Evolutionary conservation across 2,888 invertebrate genomes (phyloP).

Genomic region (Melikaiella ostensackeni): DNA sequence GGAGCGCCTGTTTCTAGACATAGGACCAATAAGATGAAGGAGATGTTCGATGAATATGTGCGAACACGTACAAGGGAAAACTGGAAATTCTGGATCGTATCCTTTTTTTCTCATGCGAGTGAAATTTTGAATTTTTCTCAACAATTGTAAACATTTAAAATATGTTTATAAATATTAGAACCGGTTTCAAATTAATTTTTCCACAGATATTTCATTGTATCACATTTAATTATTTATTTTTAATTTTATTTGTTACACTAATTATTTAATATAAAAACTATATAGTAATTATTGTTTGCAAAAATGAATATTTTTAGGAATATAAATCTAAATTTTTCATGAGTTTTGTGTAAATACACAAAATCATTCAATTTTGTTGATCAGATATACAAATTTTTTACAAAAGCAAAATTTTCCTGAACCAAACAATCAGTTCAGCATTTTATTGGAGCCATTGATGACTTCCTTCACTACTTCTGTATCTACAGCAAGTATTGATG

Average conservation of each 20-base stretch:
- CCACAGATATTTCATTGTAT: no score
- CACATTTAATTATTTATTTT: no score
- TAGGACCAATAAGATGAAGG: constrained; percentile 92
- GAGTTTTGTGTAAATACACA: neutral
- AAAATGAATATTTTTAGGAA: no score
- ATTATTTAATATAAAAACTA: no score
- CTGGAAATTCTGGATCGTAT: constrained; percentile 99
- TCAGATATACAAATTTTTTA: neutral
- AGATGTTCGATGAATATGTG: constrained; percentile 96
- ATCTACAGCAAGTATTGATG: constrained; percentile 93
- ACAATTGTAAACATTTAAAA: no score
- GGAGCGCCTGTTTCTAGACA: constrained; percentile 96
- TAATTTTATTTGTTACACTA: no score
- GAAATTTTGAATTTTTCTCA: neutral
- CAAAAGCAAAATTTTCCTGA: constrained; percentile 54
- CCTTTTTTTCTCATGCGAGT: constrained; percentile 78
- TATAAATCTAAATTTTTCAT: neutral
- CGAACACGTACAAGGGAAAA: constrained; percentile 90
- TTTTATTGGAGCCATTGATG: constrained; percentile 92
- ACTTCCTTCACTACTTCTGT: constrained; percentile 95
- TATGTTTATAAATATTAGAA: no score
- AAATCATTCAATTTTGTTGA: neutral
- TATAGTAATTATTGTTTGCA: no score
- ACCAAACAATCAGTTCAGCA: constrained; percentile 86
- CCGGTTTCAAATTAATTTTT: no score